Evolutionary conservation across 2,888 invertebrate species (phyloP).

Genomic region (Agrochola lota): DNA sequence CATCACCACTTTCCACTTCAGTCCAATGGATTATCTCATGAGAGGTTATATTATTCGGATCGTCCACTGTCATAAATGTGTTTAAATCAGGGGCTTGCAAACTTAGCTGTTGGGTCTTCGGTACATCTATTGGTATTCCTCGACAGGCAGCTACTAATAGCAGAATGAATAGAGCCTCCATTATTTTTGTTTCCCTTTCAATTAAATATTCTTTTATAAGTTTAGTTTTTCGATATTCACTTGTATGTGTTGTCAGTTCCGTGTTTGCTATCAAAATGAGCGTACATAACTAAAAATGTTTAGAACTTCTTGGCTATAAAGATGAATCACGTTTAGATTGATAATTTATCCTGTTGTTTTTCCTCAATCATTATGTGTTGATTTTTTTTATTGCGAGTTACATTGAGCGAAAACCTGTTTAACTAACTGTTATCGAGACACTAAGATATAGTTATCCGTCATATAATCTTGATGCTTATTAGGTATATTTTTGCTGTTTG

Average conservation of each 20-base stretch:
- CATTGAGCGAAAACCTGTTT: neutral
- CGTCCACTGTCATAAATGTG: neutral
- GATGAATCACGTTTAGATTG: neutral
- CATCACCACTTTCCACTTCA: constrained; percentile 19
- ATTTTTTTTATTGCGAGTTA: neutral
- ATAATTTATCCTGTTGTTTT: constrained; percentile 9
- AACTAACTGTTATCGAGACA: neutral
- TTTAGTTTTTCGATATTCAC: neutral
- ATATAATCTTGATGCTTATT: neutral
- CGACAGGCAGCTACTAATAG: constrained; percentile 9
- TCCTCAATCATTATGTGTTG: constrained; percentile 1
- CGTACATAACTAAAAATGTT: neutral
- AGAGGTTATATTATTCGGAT: constrained; percentile 28
- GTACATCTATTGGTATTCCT: constrained; percentile 17
- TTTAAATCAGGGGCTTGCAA: neutral
- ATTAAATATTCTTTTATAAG: neutral
- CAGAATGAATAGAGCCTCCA: constrained; percentile 5
- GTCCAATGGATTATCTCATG: constrained; percentile 25
- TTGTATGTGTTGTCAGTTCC: neutral
- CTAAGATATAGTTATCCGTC: too few relatives aligned
- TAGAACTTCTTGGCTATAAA: neutral
- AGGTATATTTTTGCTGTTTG: neutral
- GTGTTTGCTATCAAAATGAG: constrained; percentile 19
- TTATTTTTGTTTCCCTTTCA: neutral
- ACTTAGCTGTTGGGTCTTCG: constrained; percentile 8